Percentiles rank a stretch among this genome's conserved stretches.
Conservation (phyloP, 2,113 vertebrate genomes). For the Austrofundulus limnaeus region DNA sequence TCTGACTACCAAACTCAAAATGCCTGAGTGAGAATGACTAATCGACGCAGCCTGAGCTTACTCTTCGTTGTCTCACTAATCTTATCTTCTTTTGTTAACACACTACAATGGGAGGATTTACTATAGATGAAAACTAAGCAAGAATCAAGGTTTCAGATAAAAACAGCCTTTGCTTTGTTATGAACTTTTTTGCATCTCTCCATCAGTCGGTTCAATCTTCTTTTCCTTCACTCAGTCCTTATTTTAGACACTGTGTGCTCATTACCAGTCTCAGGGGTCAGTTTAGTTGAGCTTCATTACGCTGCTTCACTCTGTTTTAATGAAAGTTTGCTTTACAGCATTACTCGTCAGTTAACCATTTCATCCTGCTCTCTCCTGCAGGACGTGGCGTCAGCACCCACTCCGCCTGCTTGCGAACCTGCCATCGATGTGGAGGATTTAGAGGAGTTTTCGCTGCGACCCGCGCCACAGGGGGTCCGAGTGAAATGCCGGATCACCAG, state of each 20-base stretch:
- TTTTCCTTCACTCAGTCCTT: conserved; percentile 30
- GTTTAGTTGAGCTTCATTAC: conserved; percentile 53
- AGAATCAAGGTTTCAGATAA: not conserved
- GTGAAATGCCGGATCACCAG: conserved; percentile 97
- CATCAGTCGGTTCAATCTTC: conserved; percentile 29
- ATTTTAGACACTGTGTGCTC: conserved; percentile 60
- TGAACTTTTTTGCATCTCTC: conserved; percentile 18
- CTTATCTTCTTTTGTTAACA: not conserved
- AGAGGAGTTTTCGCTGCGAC: conserved; percentile 92
- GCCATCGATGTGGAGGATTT: conserved; percentile 90
- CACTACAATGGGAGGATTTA: not conserved
- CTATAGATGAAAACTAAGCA: not conserved
- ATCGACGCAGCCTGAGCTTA: too few relatives aligned
- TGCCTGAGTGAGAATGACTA: too few relatives aligned
- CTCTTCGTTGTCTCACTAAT: too few relatives aligned
- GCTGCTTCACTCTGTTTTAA: conserved; percentile 45
- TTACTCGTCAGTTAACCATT: conserved; percentile 20
- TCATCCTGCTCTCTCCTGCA: conserved; percentile 58
- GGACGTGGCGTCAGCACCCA: conserved; percentile 94
- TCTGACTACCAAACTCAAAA: too few relatives aligned
- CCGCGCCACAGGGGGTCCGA: conserved; percentile 91
- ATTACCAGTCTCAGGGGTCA: conserved; percentile 53
- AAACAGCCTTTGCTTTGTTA: not conserved
- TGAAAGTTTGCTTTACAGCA: conserved; percentile 34
- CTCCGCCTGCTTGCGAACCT: conserved; percentile 85